A percentile compares a stretch with the other conserved stretches of the same genome.
phyloP scores from a whole-genome alignment of 2,888 invertebrate genomes.

The Pecten maximus region DNA sequence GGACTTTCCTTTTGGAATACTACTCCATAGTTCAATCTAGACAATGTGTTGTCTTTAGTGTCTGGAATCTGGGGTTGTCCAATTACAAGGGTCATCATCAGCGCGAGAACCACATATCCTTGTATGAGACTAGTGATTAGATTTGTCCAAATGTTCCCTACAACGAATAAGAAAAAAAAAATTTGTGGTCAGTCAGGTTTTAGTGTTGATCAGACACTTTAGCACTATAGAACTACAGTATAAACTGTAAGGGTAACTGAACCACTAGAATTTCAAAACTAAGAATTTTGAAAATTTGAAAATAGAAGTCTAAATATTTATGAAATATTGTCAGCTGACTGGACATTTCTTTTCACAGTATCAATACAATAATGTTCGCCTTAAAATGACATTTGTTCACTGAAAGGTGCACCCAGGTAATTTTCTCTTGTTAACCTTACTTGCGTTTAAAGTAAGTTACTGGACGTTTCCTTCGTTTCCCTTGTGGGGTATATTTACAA shows the following conservation, averaged over 20 bases:
- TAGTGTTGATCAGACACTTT: not conserved
- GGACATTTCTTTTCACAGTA: not conserved
- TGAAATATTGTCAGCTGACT: not conserved
- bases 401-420: not conserved
- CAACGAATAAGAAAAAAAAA: not conserved
- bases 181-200: no score
- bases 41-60: not conserved
- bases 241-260: not conserved
- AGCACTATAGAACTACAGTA: not conserved
- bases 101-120: not conserved
- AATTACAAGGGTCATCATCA: not conserved
- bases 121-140: not conserved
- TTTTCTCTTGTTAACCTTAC: not conserved
- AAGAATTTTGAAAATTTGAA: not conserved
- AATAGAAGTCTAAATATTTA: not conserved
- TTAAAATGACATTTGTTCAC: not conserved
- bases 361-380: not conserved
- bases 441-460: not conserved
- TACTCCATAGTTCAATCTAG: not conserved
- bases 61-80: not conserved
- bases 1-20: not conserved
- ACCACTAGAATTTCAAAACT: not conserved
- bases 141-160: constrained; percentile 1
- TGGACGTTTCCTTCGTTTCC: not conserved
- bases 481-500: not conserved